Evolutionary conservation across 2,797 vertebrate species (phyloP), one percentile per base, ranked within the genome.

Genomic region (Mastacembelus armatus): DNA sequence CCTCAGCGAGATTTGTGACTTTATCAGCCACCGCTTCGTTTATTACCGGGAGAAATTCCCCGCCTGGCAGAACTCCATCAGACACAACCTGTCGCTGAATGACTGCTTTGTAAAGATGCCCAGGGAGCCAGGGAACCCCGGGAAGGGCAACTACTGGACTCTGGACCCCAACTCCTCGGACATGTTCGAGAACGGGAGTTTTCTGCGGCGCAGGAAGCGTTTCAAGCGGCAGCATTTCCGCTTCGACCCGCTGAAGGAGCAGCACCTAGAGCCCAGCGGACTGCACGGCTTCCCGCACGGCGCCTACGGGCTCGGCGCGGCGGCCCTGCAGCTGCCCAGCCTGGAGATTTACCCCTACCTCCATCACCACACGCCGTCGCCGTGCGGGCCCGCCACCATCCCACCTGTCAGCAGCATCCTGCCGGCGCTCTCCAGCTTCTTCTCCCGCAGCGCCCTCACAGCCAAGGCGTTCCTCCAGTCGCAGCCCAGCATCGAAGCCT

Each of bases 171-270:
- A 95, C 80, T 95, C 95, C 18, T 94, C 91, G 64, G 95, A 95
- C 83, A 97, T 97, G 96, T 97, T 97, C 64, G 96, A 94, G 86
- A 94, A 96, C 76, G 96, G 96, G 59, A 96, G 96, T 77, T 96
- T 96, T 43, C 92, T 97, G 61, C 92, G 96, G 44, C 88, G 96
- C 54, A 92, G 95, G 77, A 95, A 95, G 88, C 91, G 96, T 44
- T 97, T 97, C 91, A 97, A 95, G 87, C 92, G 95, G 60, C 94
- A 93, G 60, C 92, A 92, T 42, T 89, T 85, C 30, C 81, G 83
- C 32, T 88, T 91, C 15, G 92, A 88, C 3, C 40, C 86, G n/a
- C 87, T 91, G 1, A 94, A 92, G 74, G 93, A 93, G 83, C 93
- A 89, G 80, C 78, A 86, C 55, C 64, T 92, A 66, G 92, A 93